phyloP scores from a whole-genome alignment of 2,113 vertebrate species.

The Sphyrna mokarran region DNA sequence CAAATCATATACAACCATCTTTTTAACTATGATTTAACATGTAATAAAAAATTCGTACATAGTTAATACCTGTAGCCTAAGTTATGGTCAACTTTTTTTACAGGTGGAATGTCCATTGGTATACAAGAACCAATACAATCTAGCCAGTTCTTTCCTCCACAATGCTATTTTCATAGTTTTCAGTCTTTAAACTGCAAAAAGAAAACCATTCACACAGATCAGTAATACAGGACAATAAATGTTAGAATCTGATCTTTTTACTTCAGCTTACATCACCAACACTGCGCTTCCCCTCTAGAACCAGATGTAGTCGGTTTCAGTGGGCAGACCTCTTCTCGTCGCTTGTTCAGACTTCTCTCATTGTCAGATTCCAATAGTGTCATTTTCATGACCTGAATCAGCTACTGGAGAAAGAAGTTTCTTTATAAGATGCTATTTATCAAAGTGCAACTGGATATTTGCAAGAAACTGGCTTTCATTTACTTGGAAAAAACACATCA shows the following conservation, averaged over 20 bases:
- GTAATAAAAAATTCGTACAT: background rate
- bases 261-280: slow-evolving; percentile 71
- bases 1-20: too few species aligned
- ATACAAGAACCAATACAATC: background rate
- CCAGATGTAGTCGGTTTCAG: slow-evolving; percentile 60
- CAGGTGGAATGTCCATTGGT: background rate
- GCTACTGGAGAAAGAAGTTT: slow-evolving; percentile 52
- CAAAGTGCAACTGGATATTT: background rate
- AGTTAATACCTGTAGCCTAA: background rate
- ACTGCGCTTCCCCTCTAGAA: slow-evolving; percentile 83
- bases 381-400: slow-evolving; percentile 77
- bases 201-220: background rate
- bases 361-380: slow-evolving; percentile 77
- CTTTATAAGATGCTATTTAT: background rate
- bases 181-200: background rate
- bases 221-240: background rate
- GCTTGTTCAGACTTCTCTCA: slow-evolving; percentile 85
- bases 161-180: background rate
- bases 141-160: background rate
- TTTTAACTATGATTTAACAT: background rate
- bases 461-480: background rate
- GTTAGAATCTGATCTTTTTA: background rate
- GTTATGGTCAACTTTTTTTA: background rate
- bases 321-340: slow-evolving; percentile 16
- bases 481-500: background rate